A percentile compares a stretch with the other conserved stretches of the same genome.
These are phyloP conservation scores for Diadegma fenestrale DNA, from an alignment of 2,888 invertebrate species.

Conservation along the genomic window DNA sequence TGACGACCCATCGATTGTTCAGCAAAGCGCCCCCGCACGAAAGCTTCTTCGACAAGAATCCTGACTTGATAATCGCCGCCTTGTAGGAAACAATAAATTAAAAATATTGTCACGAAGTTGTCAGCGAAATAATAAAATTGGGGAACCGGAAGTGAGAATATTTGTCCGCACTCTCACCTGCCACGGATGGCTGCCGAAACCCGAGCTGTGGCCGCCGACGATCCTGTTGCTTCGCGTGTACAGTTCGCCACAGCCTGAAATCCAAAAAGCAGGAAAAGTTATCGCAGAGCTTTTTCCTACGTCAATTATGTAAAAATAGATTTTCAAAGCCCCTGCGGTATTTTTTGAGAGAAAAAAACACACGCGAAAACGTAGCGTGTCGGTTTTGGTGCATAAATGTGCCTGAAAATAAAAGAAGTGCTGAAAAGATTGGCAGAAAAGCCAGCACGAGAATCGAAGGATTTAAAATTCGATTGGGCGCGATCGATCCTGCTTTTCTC, in stretches of 20 bases:
- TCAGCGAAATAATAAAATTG: conserved; percentile 2
- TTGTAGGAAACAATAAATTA: conserved; percentile 67
- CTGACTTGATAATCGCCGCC: conserved; percentile 96
- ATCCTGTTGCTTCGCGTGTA: conserved; percentile 95
- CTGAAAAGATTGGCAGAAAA: conserved; percentile 51
- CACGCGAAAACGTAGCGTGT: background rate
- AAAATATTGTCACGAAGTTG: background rate
- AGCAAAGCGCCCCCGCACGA: conserved; percentile 96
- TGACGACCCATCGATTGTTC: conserved; percentile 96
- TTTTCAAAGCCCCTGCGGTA: background rate
- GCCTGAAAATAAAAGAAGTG: background rate
- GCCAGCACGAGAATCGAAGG: background rate
- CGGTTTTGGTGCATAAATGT: background rate
- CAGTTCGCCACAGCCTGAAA: conserved; percentile 95
- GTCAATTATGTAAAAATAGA: background rate
- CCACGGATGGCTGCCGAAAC: conserved; percentile 97
- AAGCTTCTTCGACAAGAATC: conserved; percentile 94
- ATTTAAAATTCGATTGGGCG: background rate
- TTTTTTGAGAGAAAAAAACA: background rate
- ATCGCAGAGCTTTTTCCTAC: background rate
- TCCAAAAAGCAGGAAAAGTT: conserved; percentile 58
- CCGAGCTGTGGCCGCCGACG: conserved; percentile 95
- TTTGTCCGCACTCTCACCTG: conserved; percentile 86
- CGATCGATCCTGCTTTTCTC: background rate
- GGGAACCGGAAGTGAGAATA: conserved; percentile 16